Evolutionary conservation across 2,797 vertebrate genomes (phyloP).

Genomic region (Natrix natrix): DNA sequence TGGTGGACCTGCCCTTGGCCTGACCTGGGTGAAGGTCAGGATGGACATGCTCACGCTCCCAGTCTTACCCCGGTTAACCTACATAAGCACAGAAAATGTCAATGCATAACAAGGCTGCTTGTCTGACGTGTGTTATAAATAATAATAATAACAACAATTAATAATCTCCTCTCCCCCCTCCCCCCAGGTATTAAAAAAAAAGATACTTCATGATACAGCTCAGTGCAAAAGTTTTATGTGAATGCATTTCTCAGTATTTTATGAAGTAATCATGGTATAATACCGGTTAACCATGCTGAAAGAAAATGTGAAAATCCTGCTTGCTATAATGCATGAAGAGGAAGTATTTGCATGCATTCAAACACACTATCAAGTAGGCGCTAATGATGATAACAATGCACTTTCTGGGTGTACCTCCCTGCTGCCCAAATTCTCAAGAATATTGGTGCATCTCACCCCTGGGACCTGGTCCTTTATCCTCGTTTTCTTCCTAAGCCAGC

Average conservation of each 20-base stretch:
- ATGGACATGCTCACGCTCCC: background rate
- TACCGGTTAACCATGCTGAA: conserved; percentile 44
- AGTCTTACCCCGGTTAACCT: conserved; percentile 55
- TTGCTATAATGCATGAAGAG: conserved; percentile 74
- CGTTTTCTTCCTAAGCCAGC: conserved; percentile 80
- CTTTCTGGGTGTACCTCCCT: conserved; percentile 65
- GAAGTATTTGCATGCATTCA: conserved; percentile 68
- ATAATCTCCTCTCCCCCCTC: conserved; percentile 4
- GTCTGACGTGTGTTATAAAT: conserved; percentile 50
- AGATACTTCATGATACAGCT: conserved; percentile 36
- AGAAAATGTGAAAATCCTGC: conserved; percentile 53
- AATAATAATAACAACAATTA: conserved; percentile 15
- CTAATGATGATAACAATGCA: conserved; percentile 53
- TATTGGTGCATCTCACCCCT: conserved; percentile 66
- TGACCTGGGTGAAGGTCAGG: background rate
- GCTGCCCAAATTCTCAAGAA: conserved; percentile 67
- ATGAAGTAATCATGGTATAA: conserved; percentile 52
- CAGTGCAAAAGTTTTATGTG: conserved; percentile 60
- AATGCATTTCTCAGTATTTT: conserved; percentile 63
- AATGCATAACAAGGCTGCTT: conserved; percentile 41
- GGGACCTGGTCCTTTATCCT: conserved; percentile 68
- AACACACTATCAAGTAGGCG: conserved; percentile 57
- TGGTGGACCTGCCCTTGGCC: background rate
- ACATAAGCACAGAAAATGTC: conserved; percentile 68
- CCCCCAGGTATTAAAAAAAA: conserved; percentile 50